phyloP scores from a whole-genome alignment of 2,797 vertebrate genomes.

The Phataginus tetradactyla region DNA sequence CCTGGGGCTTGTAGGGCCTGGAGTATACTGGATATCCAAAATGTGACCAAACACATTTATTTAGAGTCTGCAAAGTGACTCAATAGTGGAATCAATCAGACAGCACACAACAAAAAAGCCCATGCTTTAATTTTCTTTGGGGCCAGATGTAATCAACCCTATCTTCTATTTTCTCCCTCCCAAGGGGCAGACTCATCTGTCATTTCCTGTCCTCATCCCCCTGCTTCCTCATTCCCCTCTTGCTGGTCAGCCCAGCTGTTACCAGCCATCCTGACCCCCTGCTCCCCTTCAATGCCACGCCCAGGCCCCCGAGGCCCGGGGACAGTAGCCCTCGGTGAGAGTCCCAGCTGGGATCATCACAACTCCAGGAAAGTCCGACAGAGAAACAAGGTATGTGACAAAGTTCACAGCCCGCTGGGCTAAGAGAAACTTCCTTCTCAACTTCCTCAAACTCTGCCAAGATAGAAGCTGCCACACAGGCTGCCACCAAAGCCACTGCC shows the following conservation, averaged over 20 bases:
- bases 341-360: background rate
- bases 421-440: constrained; percentile 18
- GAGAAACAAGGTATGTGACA: constrained; percentile 6
- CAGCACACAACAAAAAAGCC: constrained; percentile 27
- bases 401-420: background rate
- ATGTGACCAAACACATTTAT: constrained; percentile 1
- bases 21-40: background rate
- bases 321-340: background rate
- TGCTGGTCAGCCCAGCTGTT: constrained; percentile 49
- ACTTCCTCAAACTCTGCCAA: constrained; percentile 64
- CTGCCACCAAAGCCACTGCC: background rate
- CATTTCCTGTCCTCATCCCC: constrained; percentile 71
- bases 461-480: background rate
- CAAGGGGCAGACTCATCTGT: constrained; percentile 65
- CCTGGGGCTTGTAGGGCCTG: background rate
- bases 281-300: background rate
- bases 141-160: constrained; percentile 66
- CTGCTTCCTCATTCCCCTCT: constrained; percentile 74
- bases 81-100: constrained; percentile 30
- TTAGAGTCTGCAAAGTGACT: background rate
- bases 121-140: constrained; percentile 57
- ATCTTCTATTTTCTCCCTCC: constrained; percentile 81
- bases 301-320: background rate
- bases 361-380: background rate
- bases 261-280: background rate